A percentile compares a stretch with the other conserved stretches of the same genome.
Conservation (phyloP, 2,797 vertebrate species). For the Peromyscus aztecus region DNA sequence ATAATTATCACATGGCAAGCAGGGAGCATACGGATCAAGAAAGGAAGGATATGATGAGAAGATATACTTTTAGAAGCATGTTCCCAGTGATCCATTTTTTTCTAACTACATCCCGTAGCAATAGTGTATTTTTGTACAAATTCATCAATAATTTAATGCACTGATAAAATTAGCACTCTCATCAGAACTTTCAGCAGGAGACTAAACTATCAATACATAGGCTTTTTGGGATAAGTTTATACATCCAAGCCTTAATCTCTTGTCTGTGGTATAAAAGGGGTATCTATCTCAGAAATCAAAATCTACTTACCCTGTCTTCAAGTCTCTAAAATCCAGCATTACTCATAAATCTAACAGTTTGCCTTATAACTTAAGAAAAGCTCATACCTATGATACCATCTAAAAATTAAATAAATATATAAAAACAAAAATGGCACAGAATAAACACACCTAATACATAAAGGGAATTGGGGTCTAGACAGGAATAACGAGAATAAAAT, state of each 20-base stretch:
- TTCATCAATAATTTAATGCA: not conserved
- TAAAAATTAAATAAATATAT: not conserved
- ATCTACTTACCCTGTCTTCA: not conserved
- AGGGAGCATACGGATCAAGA: not conserved
- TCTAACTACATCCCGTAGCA: not conserved
- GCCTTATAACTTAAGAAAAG: not conserved
- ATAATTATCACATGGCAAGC: not conserved
- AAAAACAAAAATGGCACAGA: not conserved
- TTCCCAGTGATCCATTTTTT: not conserved
- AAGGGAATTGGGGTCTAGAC: rapidly evolving
- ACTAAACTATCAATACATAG: not conserved
- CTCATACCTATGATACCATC: rapidly evolving
- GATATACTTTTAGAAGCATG: not conserved
- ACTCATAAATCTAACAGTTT: not conserved
- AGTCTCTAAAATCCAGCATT: not conserved
- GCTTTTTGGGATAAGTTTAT: not conserved
- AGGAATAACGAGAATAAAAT: no score
- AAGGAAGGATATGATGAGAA: not conserved
- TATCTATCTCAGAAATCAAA: not conserved
- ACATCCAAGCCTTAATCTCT: not conserved
- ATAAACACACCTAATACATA: not conserved
- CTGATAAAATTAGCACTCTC: not conserved
- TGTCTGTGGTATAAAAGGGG: not conserved
- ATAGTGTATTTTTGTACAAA: not conserved
- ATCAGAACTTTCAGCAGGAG: not conserved